Evolutionary conservation across 1,140 invertebrate genomes (phyloP).

Genomic region (Episyrphus balteatus): DNA sequence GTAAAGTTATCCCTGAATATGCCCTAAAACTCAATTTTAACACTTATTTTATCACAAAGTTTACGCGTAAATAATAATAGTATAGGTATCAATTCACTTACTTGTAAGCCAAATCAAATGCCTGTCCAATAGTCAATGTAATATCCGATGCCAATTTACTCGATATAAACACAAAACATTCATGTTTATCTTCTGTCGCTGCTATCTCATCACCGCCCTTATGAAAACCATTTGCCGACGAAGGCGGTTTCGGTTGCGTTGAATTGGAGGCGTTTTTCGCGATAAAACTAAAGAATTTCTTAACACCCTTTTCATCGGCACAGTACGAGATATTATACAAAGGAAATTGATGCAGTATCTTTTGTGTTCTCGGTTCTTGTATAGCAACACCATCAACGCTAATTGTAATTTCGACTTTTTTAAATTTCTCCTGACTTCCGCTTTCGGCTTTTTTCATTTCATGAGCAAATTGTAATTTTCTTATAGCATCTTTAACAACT

Average conservation of each 20-base stretch:
- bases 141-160: slow-evolving; percentile 95
- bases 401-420: slow-evolving; percentile 87
- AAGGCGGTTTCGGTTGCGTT: slow-evolving; percentile 9
- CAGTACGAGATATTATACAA: slow-evolving; percentile 97
- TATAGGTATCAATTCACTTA: slow-evolving; percentile 19
- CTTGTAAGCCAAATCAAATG: slow-evolving; percentile 93
- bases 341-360: slow-evolving; percentile 87
- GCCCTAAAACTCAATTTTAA: no score
- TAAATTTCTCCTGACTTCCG: slow-evolving; percentile 65
- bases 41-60: no score
- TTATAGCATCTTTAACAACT: slow-evolving; percentile 90
- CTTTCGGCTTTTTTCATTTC: slow-evolving; percentile 86
- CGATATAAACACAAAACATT: slow-evolving; percentile 93
- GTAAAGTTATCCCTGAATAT: no score
- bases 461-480: slow-evolving; percentile 88
- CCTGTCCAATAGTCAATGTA: slow-evolving; percentile 92
- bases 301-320: slow-evolving; percentile 95
- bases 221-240: slow-evolving; percentile 7
- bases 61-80: no score
- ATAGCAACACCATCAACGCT: slow-evolving; percentile 93
- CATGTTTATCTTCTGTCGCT: slow-evolving; percentile 60
- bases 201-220: slow-evolving; percentile 4
- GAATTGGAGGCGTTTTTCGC: slow-evolving; percentile 62
- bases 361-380: slow-evolving; percentile 59
- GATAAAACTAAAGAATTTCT: slow-evolving; percentile 94